These are phyloP conservation scores for Terebella lapidaria DNA, from an alignment of 2,888 invertebrate genomes.

Conservation along the genomic window DNA sequence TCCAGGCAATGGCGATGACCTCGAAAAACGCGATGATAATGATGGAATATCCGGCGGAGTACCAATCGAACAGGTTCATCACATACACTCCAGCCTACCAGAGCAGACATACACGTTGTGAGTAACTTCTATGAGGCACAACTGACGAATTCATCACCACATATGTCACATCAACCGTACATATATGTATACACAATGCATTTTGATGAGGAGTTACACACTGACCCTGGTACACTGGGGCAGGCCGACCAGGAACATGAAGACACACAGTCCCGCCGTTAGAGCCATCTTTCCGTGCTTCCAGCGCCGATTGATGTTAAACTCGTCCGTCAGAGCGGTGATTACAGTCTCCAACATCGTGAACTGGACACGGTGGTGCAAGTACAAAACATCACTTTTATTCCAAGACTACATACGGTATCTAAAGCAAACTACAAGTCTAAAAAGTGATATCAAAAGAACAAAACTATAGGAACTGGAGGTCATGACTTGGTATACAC, in stretches of 20 bases:
- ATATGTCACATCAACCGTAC: no score
- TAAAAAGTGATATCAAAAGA: no score
- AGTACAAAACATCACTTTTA: neutral
- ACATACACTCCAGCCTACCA: conserved; percentile 44
- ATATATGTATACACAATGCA: neutral
- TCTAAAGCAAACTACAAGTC: no score
- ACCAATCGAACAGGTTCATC: conserved; percentile 42
- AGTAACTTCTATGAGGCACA: no score
- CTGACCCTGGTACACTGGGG: conserved; percentile 26
- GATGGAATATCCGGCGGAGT: conserved; percentile 41
- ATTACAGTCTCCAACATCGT: conserved; percentile 26
- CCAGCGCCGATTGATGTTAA: conserved; percentile 9
- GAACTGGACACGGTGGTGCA: conserved; percentile 14
- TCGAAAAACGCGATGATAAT: conserved; percentile 40
- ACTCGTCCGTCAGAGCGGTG: conserved; percentile 27
- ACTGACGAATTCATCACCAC: no score
- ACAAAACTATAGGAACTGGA: no score
- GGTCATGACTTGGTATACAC: no score
- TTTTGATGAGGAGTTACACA: neutral
- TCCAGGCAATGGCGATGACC: conserved; percentile 35
- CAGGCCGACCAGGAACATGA: conserved; percentile 27
- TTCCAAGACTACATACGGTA: no score
- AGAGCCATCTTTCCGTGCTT: conserved; percentile 4
- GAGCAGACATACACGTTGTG: neutral
- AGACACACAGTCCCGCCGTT: conserved; percentile 30